Base-by-base conservation (phyloP, 2,888 invertebrate species). In the Aphidius colemani region DNA sequence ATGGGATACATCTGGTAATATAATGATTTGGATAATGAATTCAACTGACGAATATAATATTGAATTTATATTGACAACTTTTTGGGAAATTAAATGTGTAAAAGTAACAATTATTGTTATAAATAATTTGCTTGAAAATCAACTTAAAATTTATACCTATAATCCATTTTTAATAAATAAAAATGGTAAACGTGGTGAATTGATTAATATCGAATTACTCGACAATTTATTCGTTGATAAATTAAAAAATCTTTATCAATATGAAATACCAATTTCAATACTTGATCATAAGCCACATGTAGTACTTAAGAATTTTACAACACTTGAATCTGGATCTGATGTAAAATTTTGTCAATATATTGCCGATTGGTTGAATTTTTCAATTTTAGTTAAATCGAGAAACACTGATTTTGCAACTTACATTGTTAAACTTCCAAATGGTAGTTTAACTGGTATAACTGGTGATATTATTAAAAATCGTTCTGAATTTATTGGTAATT, bases 201-300 rank as follows among this genome's bases (percentile, higher is more conserved):
- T 55, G 43, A 55, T 48, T 18, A 9, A 53, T 48, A n/a, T 48
- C 0, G 2, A 30, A 53, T 6, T 30, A 40, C 9, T 3, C 13
- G 51, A 55, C 30, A 6, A 39, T 6, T 46, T 70, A 13, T 71
- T 66, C 56, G 66, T 69, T 7, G 66, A 70, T 45, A 71, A 71
- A 53, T 10, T 70, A 2, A 63, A 55, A 8, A 56, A 71, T 56
- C 66, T 71, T 3, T 55, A 57, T 3, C 67, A 68, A 7, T 44
- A 64, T 1, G 44, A 30, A 3, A 62, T 71, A 11, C 39, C 49
- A 7, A 65, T 69, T 8, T 70, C 71, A 0, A 48, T 70, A 3
- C 68, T 68, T 41, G 50, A 46, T 7, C 61, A 66, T 53, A 43
- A 45, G 3, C 70, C 70, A 0, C 61, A 66, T 10, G 66, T 53